A percentile compares a stretch with the other conserved stretches of the same genome.
These are phyloP conservation scores for Lacanobia oleracea DNA, from an alignment of 2,888 invertebrate genomes.

Conservation along the genomic window DNA sequence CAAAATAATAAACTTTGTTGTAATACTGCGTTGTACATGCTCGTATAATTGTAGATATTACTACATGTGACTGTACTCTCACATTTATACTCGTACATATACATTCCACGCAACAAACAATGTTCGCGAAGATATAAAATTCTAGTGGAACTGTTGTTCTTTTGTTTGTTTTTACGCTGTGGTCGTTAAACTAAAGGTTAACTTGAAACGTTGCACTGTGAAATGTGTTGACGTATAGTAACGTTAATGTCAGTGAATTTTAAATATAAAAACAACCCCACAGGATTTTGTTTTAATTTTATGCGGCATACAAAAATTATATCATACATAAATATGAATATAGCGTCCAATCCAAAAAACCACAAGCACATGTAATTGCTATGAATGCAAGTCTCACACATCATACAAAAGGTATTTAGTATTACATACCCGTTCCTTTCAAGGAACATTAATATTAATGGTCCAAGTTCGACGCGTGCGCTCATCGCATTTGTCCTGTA, in stretches of 20 bases:
- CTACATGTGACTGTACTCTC: conserved; percentile 37
- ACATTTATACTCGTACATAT: conserved; percentile 36
- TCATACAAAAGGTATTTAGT: conserved; percentile 23
- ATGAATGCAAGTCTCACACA: conserved; percentile 44
- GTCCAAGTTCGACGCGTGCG: conserved; percentile 51
- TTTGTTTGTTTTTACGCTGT: conserved; percentile 23
- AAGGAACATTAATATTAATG: conserved; percentile 52
- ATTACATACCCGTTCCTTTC: conserved; percentile 38
- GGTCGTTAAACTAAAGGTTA: conserved; percentile 15
- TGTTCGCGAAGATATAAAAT: conserved; percentile 24
- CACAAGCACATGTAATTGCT: conserved; percentile 10
- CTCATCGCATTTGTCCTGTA: conserved; percentile 30
- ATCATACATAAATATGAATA: too few relatives aligned
- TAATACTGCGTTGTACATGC: conserved; percentile 39
- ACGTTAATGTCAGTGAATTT: too few relatives aligned
- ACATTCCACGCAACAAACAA: conserved; percentile 43
- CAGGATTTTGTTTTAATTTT: too few relatives aligned
- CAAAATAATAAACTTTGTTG: conserved; percentile 61
- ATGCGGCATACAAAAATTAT: too few relatives aligned
- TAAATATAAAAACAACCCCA: too few relatives aligned
- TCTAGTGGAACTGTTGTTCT: conserved; percentile 4
- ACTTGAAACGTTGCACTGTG: background rate
- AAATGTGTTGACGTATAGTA: too few relatives aligned
- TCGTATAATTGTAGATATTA: conserved; percentile 53
- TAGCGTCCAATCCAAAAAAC: background rate